Evolutionary conservation across 2,113 vertebrate genomes (phyloP), one percentile per base, ranked within the genome.

Genomic region (Steatornis caripensis): DNA sequence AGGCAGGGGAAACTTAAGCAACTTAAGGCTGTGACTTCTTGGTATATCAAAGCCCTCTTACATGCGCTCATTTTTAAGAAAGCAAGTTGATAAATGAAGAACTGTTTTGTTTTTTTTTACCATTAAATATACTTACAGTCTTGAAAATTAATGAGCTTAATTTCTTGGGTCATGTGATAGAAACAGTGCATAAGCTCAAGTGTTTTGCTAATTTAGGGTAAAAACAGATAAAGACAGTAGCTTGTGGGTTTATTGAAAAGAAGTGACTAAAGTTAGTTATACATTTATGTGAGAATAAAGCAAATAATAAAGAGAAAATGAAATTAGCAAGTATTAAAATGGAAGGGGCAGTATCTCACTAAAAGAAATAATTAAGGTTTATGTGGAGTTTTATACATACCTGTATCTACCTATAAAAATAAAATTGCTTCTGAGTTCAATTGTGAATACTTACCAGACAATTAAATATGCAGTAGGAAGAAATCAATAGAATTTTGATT

Each of bases 401-500:
- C 11, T 43, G 0, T 64, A 15, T 20, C 3, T 41, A 24, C 49
- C 21, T 53, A 45, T 57, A 69, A 39, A 68, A 69, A 64, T 21
- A 91, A 93, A 97, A 92, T 80, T 2, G 82, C 62, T 95, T 97
- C 87, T 69, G 95, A 92, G 76, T 87, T 62, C 62, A 90, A 84
- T 71, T 92, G 45, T 75, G 87, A 88, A 91, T 83, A 69, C 34
- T 86, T 97, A 92, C 69, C 53, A 79, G 68, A 79, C 29, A 95
- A 94, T 88, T 49, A 85, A 90, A 90, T 95, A 60, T 70, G 62
- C 41, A 87, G 79, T 45, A 78, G 54, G 60, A 90, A 93, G 84
- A 81, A 97, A 96, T 92, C 69, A 92, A 93, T 71, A 60, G 41
- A 83, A 79, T 90, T 96, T 91, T 71, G 62, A 87, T 96, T 96